Evolutionary conservation across 2,888 invertebrate species (phyloP), one percentile per base, ranked within the genome.

Genomic region (Rhagonycha fulva): DNA sequence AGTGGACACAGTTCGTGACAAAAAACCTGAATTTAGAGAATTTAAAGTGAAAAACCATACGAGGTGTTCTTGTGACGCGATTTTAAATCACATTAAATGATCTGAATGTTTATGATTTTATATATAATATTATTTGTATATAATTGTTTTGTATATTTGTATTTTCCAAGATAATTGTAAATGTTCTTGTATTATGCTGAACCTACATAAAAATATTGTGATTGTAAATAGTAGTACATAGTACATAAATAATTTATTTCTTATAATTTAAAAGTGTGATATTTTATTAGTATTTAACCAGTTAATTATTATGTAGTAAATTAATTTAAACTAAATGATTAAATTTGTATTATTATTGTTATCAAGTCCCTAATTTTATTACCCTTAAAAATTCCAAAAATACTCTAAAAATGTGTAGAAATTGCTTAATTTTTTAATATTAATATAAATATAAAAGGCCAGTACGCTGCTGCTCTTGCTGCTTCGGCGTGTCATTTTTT

Each of bases 21-120:
- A 62, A 28, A 81, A 60, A 28, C 67, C 79, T 24, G 62, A 71
- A n/a, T 85, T 74, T 69, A 72, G 26, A 62, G 75, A 82, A 81
- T 82, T 86, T 9, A 75, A 72, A 12, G 82, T 84, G 14, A 82
- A 82, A 14, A 86, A 87, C 14, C 87, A 87, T 67, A 82, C 80
- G 11, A 75, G 68, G 11, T 87, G 87, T 74, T 75, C 71, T 0
- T 87, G 87, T 72, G 75, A 82, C 63, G 19, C 77, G 0, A 83
- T 75, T 28, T 80, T 72, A 28, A 76, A 77, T 28, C 26, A 68
- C 62, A 79, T 79, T 68, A 80, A 80, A 76, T 76, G 74, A 79
- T 74, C 26, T 70, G 19, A 24, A 62, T 5, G 14, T 70, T 70
- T 26, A 14, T 30, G 14, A n/a, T 32, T 32, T n/a, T 32, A 32